These are phyloP conservation scores for Taurulus bubalis DNA, from an alignment of 2,113 vertebrate species.

Conservation along the genomic window DNA sequence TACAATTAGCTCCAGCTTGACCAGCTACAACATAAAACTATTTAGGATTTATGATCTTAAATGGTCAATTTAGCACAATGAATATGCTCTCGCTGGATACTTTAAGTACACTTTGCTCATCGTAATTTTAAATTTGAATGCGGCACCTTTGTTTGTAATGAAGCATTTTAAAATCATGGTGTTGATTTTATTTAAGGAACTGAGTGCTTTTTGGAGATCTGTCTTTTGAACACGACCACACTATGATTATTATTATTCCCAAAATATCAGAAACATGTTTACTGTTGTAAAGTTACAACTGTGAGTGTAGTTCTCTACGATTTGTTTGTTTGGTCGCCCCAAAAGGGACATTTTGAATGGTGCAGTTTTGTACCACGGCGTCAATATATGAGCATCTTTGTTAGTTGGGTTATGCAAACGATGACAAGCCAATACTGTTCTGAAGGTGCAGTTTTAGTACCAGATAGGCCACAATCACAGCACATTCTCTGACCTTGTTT, in stretches of 20 bases:
- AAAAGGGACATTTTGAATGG: not conserved
- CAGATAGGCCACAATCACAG: not conserved
- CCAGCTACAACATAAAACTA: not conserved
- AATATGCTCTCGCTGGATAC: not conserved
- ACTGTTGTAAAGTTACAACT: not conserved
- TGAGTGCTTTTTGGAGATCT: not conserved
- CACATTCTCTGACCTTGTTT: not conserved
- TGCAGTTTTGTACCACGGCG: not conserved
- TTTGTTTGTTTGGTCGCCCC: not conserved
- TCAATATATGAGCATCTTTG: not conserved
- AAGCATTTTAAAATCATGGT: not conserved
- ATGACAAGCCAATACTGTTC: constrained; percentile 10
- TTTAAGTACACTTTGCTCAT: not conserved
- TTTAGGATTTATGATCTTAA: not conserved
- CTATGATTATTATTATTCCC: not conserved
- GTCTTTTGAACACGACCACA: not conserved
- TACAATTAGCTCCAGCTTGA: not conserved
- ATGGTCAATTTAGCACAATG: not conserved
- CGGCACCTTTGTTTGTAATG: not conserved
- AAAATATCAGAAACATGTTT: not conserved
- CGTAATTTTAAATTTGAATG: not conserved
- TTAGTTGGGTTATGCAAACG: not conserved
- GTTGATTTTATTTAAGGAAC: not conserved
- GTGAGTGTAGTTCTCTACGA: not conserved
- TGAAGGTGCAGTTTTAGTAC: not conserved